A percentile compares a stretch with the other conserved stretches of the same genome.
Evolutionary conservation across 2,888 invertebrate species (phyloP).

Genomic region (Aphidoletes aphidimyza): DNA sequence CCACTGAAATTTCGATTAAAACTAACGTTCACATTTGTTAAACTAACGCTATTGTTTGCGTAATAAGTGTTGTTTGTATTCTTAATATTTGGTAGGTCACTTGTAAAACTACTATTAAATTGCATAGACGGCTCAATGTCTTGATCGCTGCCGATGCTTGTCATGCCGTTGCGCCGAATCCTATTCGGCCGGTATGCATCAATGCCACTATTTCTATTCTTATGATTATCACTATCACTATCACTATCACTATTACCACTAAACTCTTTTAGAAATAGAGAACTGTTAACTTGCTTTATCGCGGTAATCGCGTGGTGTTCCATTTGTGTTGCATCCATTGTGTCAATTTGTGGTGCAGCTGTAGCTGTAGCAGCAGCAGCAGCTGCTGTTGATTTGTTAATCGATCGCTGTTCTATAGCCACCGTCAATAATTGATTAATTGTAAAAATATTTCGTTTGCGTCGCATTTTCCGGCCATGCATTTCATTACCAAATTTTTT

Average conservation of each 20-base stretch:
- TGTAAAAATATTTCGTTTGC: constrained; percentile 54
- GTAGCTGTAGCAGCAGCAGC: too few relatives aligned
- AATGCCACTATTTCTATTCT: constrained; percentile 57
- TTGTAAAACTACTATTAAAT: constrained; percentile 54
- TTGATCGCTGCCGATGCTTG: not conserved
- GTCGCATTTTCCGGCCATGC: constrained; percentile 32
- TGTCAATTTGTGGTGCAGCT: too few relatives aligned
- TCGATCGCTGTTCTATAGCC: not conserved
- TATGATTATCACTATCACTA: constrained; percentile 57
- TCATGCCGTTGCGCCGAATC: not conserved
- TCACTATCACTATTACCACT: constrained; percentile 55
- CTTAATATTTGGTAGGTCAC: constrained; percentile 55
- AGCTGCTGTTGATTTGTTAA: not conserved
- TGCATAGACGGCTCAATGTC: not conserved
- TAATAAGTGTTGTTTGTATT: constrained; percentile 23
- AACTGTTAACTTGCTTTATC: constrained; percentile 40
- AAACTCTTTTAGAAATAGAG: constrained; percentile 47
- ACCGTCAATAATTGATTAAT: not conserved
- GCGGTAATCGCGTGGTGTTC: not conserved
- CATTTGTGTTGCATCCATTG: not conserved
- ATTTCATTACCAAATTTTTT: constrained; percentile 43
- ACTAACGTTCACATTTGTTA: constrained; percentile 58
- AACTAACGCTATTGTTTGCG: constrained; percentile 13
- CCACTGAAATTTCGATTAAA: constrained; percentile 62
- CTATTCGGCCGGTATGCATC: not conserved